Base-by-base conservation (phyloP, 1,140 invertebrate species). In the Ceratina japonica region DNA sequence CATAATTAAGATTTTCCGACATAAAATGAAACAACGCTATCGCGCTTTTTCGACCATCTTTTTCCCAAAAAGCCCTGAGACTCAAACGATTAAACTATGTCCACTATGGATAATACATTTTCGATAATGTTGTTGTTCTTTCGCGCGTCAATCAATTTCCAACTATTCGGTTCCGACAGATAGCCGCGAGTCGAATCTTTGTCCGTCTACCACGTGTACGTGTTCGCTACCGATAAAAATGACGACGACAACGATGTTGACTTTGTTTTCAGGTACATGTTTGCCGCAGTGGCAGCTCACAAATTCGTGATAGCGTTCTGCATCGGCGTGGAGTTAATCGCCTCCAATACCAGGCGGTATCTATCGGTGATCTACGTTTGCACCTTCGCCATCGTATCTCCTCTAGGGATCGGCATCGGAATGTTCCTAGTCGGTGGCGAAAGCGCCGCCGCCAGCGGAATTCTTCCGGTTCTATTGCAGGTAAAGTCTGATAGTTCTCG, bases 231-330 rank as follows among this genome's bases (percentile, higher is more conserved):
- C 13, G 16, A 22, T 80, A 31, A 69, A 37, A 73, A 79, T 37
- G 62, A 15, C 4, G 27, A 31, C 27, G 27, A 31, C 4, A n/a
- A n/a, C n/a, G n/a, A 4, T 16, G 13, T 27, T 58, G 8, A 24
- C 37, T 52, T 27, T 22, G 12, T 68, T 89, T 87, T 2, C 84
- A 94, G 94, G 94, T 95, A 95, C 87, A 95, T 97, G 93, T 96
- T 98, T 77, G 95, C 95, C 12, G 97, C 97, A 2, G 95, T 98
- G 20, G 95, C 96, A 0, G 95, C 97, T 3, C 97, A 98, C 90
- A 98, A 98, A 91, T 94, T 97, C 69, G 97, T 98, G 10, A 96
- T 98, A 66, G 96, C 97, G 2, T 97, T 97, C 86, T 97, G 96
- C 89, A 96, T 97, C 75, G 96, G 96, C 44, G 94, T 97, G 3